phyloP scores from a whole-genome alignment of 2,113 vertebrate genomes.

The Herpetotheres cachinnans region DNA sequence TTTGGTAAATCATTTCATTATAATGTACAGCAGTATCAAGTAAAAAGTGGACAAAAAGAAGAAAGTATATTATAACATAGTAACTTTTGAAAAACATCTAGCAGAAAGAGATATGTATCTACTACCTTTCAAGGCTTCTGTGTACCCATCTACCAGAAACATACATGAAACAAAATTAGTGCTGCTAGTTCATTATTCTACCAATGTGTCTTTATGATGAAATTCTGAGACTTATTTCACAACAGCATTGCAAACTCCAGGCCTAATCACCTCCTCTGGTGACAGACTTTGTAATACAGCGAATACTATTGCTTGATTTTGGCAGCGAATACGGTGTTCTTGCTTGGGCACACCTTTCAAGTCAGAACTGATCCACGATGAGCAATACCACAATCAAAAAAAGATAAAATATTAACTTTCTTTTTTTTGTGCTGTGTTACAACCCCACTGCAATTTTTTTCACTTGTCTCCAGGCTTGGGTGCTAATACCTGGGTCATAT shows the following conservation, averaged over 20 bases:
- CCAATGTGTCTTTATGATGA: neutral
- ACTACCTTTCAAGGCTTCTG: neutral
- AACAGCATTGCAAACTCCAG: neutral
- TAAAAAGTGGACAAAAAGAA: neutral
- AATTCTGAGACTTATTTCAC: neutral
- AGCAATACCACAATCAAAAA: neutral
- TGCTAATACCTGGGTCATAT: neutral
- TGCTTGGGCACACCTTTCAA: neutral
- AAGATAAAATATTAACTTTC: neutral
- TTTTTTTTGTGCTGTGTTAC: neutral
- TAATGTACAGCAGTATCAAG: neutral
- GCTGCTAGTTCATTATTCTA: neutral
- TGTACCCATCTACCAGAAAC: neutral
- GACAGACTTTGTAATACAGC: neutral
- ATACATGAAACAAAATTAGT: neutral
- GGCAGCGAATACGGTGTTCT: neutral
- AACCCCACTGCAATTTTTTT: neutral
- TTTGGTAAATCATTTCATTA: neutral
- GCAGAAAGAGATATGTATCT: neutral
- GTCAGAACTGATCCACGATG: neutral
- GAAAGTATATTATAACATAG: neutral
- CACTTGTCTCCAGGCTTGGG: neutral
- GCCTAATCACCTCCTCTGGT: neutral
- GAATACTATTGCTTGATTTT: neutral
- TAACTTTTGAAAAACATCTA: neutral